Base-by-base conservation (phyloP, 2,113 vertebrate genomes). In the Peromyscus maniculatus region DNA sequence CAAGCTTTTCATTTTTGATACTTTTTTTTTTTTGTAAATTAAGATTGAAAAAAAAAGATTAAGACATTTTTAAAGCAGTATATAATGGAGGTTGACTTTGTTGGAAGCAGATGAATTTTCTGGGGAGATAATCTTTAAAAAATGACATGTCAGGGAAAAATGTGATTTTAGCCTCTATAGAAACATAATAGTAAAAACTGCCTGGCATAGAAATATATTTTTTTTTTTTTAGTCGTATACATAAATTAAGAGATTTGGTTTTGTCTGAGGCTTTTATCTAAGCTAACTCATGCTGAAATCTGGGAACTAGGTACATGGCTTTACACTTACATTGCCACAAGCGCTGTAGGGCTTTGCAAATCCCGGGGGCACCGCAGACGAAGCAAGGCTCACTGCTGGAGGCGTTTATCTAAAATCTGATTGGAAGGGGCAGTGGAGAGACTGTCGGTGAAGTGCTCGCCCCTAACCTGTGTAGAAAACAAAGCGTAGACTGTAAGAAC, bases 71-170 rank as follows among this genome's bases (percentile, higher is more conserved):
- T 74, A 93, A 95, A 92, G 55, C 46, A 79, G 3, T 87, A 39
- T 31, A 28, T 93, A 66, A 92, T 89, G 88, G 80, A 79, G 9
- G 46, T 88, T 86, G 80, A 92, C 91, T 95, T 96, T 89, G 64
- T 84, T 96, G 77, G 79, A 91, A 93, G 87, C 31, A 78, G 49
- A 52, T 89, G 43, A 66, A 5, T 91, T 96, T 97, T 97, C 26
- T 46, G 33, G 33, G 39, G 52, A 91, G 39, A 75, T 95, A 75
- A 36, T 91, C 46, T 64, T 55, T 93, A n/a, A 92, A 92, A 95
- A 46, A 90, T 77, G 43, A 94, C 22, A 46, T 22, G 8, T 19
- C 55, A 52, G 6, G 66, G 31, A 55, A 90, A 46, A 95, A 52
- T 82, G 36, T 92, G 64, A 93, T 71, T 80, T 94, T 89, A 33